Base-by-base conservation (phyloP, 2,888 invertebrate species). In the Rhamnusium bicolor region DNA sequence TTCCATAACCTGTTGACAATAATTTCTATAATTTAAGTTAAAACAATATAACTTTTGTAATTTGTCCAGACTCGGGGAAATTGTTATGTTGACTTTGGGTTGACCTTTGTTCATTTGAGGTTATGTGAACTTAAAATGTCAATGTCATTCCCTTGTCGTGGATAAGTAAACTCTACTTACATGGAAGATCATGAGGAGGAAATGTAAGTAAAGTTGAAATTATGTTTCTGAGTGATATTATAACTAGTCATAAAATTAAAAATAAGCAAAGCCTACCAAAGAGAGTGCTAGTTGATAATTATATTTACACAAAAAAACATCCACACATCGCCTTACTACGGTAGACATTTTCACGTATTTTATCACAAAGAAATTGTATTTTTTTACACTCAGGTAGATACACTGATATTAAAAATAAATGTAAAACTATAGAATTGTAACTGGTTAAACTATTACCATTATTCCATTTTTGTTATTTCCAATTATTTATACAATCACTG, bases 341-440 rank as follows among this genome's bases (percentile, higher is more conserved):
- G 79, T 82, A 84, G 81, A 84, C 77, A 77, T 79, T 81, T 79
- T 81, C 82, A 79, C 75, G 76, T 79, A 76, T 78, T 66, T 79
- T 80, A 77, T 83, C 82, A 83, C 84, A 81, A 82, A 84, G 82
- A 84, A 84, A 81, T 79, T 83, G 83, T 85, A 84, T 85, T 84
- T 85, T 85, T 85, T 85, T 85, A 85, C 84, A 84, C 85, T 85
- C 84, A 84, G 85, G 84, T 85, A 84, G 81, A 81, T 78, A 76
- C 74, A 78, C 74, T 79, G 71, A 74, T 74, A 68, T 68, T 76
- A 56, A 63, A 54, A n/a, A n/a, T n/a, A n/a, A n/a, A n/a, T 68
- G 63, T 67, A 72, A 69, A 72, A 70, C 69, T 70, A 69, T 74
- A 65, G 21, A 51, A 32, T 49, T 73, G 66, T 70, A 72, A 74